phyloP scores from a whole-genome alignment of 2,113 vertebrate genomes.

The Cyphomyrus plagiostoma region DNA sequence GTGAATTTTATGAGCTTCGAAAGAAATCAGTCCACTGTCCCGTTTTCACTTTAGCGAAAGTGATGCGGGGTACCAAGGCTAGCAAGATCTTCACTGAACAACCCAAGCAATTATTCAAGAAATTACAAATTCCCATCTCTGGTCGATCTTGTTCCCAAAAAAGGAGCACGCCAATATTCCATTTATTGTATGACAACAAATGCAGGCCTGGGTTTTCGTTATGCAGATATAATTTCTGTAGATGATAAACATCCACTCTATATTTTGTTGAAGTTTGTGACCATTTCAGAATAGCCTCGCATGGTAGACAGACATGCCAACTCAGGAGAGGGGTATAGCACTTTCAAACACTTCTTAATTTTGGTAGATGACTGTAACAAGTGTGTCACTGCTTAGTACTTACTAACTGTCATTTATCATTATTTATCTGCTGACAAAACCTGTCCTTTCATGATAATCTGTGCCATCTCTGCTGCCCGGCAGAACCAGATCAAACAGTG shows the following conservation, averaged over 20 bases:
- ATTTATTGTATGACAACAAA: conserved; percentile 56
- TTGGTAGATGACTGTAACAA: conserved; percentile 51
- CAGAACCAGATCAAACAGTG: not conserved
- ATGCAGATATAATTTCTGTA: conserved; percentile 66
- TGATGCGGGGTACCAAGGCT: conserved; percentile 18
- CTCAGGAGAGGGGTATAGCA: conserved; percentile 44
- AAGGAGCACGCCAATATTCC: conserved; percentile 37
- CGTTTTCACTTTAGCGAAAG: conserved; percentile 39
- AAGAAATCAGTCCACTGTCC: conserved; percentile 47
- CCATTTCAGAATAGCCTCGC: conserved; percentile 63
- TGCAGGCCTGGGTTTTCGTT: conserved; percentile 59
- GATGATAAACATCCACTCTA: conserved; percentile 73
- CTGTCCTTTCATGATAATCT: not conserved
- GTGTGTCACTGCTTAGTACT: conserved; percentile 35
- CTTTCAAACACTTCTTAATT: conserved; percentile 48
- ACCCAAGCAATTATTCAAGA: conserved; percentile 46
- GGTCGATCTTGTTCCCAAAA: conserved; percentile 38
- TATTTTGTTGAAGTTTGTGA: conserved; percentile 62
- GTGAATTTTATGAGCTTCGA: conserved; percentile 56
- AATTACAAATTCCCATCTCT: conserved; percentile 38
- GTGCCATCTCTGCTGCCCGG: not conserved
- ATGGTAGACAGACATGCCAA: conserved; percentile 45
- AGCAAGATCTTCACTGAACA: conserved; percentile 37
- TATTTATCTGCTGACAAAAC: conserved; percentile 47
- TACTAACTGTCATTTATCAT: conserved; percentile 53